Conservation (phyloP, 2,797 vertebrate species). For the Sebastolobus altivelis region DNA sequence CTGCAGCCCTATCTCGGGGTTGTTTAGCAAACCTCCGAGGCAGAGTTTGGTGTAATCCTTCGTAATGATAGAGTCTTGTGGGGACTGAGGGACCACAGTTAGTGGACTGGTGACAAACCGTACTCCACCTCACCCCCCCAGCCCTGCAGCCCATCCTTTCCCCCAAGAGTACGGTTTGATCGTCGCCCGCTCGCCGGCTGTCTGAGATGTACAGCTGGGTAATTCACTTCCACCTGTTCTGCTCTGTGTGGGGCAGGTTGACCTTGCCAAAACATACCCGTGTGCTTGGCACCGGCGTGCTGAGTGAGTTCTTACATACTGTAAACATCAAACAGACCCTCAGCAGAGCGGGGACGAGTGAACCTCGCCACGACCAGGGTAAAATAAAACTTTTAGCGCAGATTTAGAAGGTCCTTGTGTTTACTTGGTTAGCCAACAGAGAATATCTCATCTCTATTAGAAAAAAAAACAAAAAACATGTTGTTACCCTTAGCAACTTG, state of each 20-base stretch:
- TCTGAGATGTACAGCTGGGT: conserved; percentile 69
- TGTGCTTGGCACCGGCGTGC: conserved; percentile 27
- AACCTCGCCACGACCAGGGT: not conserved
- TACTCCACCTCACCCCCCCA: conserved; percentile 20
- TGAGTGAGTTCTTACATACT: conserved; percentile 6
- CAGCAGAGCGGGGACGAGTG: not conserved
- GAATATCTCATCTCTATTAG: not conserved
- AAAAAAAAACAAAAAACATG: not conserved
- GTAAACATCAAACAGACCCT: conserved; percentile 36
- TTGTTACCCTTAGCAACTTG: conserved; percentile 5
- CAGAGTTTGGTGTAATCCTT: conserved; percentile 54
- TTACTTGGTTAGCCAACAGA: not conserved
- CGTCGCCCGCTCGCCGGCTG: conserved; percentile 30
- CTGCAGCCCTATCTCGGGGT: conserved; percentile 25
- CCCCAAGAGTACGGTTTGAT: conserved; percentile 12
- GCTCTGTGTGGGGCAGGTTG: conserved; percentile 26
- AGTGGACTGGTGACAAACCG: conserved; percentile 30
- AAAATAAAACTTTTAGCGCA: not conserved
- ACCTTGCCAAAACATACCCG: conserved; percentile 54
- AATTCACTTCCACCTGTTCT: conserved; percentile 74
- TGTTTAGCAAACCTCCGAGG: conserved; percentile 29
- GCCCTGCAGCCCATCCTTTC: conserved; percentile 3
- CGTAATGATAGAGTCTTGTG: conserved; percentile 50
- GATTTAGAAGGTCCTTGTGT: not conserved
- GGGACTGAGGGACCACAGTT: conserved; percentile 56